phyloP scores from a whole-genome alignment of 2,113 vertebrate genomes.

The Redunca redunca region DNA sequence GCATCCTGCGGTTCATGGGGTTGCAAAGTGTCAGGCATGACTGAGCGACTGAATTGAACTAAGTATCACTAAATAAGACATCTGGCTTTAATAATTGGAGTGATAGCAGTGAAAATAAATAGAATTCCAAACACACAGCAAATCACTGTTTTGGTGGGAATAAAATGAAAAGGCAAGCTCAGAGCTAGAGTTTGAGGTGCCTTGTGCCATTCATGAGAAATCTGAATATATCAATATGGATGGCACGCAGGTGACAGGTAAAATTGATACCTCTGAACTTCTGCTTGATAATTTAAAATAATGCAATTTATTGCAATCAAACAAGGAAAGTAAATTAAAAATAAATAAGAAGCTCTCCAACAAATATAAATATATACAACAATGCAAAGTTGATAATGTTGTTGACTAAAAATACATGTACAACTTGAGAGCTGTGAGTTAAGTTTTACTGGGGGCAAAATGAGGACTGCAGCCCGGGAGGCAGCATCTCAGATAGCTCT shows the following conservation, averaged over 20 bases:
- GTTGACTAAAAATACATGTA: not conserved
- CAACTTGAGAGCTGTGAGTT: not conserved
- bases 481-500: not conserved
- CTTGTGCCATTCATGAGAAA: not conserved
- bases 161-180: not conserved
- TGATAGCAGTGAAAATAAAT: not conserved
- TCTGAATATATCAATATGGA: not conserved
- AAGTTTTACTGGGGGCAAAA: not conserved
- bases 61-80: not conserved
- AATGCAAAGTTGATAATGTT: not conserved
- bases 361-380: not conserved
- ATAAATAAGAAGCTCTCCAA: not conserved
- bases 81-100: not conserved
- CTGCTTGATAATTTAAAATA: not conserved
- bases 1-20: no score
- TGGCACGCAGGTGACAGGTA: not conserved
- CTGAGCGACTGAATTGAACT: no score
- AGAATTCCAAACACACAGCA: not conserved
- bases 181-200: not conserved
- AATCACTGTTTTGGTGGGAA: not conserved
- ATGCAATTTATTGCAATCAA: not conserved
- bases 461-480: not conserved
- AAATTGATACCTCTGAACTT: not conserved
- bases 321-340: not conserved
- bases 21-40: accelerated